Base-by-base conservation (phyloP, 2,888 invertebrate species). In the Urechis unicinctus region DNA sequence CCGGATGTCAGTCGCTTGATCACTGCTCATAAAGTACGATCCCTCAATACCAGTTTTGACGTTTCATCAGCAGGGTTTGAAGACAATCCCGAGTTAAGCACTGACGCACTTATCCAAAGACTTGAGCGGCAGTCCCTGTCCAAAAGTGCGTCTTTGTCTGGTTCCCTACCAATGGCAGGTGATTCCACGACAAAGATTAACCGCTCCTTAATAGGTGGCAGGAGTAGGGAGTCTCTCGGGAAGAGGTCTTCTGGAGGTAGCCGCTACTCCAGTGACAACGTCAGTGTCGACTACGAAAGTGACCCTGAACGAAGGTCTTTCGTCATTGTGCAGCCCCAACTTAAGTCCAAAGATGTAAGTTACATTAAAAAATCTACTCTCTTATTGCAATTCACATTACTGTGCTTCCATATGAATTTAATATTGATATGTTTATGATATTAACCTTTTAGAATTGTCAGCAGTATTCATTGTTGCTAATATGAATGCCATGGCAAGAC, bases 1-100 rank as follows among this genome's bases (percentile, higher is more conserved):
- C 61, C 62, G 1, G 60, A 65, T 24, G 63, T 65, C 22, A 61
- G 53, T 46, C 60, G 63, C 1, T 48, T 65, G 17, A 55, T 57
- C 13, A 51, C 55, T 9, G 65, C 65, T 48, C 63, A 63, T 50
- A 26, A 63, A 4, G 43, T 55, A 1, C 52, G 58, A 2, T 62
- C 62, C 2, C 52, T 59, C 21, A 65, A 65, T 51, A 31, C 50
- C 42, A 63, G 63, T 41, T 62, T 61, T 36, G 58, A 60, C 13
- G 44, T 26, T 42, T 36, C 36, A 17, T 17, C 9, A 36, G 36
- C 36, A 17, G 9, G 9, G 36, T 13, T 17, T 36, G 36, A 17
- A 17, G 9, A 9, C 9, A 9, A 36, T 9, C 9, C 9, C 9
- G 36, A 36, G 9, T 17, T 36, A 17, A 17, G 17, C 36, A 36